phyloP scores from a whole-genome alignment of 2,797 vertebrate genomes.

The Falco berigora region DNA sequence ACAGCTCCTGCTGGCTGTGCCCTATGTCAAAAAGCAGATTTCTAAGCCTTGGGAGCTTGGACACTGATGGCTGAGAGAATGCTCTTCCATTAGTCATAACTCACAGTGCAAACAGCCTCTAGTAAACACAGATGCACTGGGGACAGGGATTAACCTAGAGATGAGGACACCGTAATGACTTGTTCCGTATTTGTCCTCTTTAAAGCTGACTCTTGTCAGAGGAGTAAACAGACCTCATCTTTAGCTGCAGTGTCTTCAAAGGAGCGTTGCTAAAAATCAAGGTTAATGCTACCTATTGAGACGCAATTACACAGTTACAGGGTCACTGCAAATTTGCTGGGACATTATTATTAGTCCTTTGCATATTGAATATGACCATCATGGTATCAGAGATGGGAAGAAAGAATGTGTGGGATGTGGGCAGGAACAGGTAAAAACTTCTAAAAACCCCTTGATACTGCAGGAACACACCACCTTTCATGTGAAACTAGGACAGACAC shows the following conservation, averaged over 20 bases:
- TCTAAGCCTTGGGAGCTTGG: slow-evolving; percentile 4
- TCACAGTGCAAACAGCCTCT: not conserved
- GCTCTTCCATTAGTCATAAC: not conserved
- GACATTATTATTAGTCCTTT: not conserved
- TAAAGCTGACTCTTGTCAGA: not conserved
- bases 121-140: slow-evolving; percentile 25
- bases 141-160: slow-evolving; percentile 22
- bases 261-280: not conserved
- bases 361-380: not conserved
- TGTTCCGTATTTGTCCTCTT: not conserved
- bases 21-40: slow-evolving; percentile 22
- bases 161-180: not conserved
- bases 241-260: not conserved
- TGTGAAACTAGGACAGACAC: not conserved
- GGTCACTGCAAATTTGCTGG: not conserved
- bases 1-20: not conserved
- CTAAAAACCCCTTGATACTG: not conserved
- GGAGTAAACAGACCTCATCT: not conserved
- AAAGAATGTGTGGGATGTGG: not conserved
- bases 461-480: not conserved
- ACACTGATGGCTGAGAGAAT: not conserved
- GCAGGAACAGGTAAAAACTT: not conserved
- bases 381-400: no score
- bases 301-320: not conserved
- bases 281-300: not conserved